Percentiles rank a stretch among this genome's conserved stretches.
These are phyloP conservation scores for Sogatella furcifera DNA, from an alignment of 1,140 invertebrate species.

Conservation along the genomic window DNA sequence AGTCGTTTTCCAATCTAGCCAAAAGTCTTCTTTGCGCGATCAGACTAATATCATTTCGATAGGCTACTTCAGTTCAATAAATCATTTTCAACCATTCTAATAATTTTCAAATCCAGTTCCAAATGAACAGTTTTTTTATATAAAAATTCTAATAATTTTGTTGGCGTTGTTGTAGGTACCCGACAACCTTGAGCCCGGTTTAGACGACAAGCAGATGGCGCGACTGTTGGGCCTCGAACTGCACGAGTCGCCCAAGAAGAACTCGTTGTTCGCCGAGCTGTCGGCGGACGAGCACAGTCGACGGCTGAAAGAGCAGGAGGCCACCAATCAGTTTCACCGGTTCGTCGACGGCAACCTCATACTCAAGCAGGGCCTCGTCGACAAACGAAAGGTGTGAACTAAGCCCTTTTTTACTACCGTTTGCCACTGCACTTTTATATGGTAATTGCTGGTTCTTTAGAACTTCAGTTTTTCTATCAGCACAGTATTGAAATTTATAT, in stretches of 20 bases:
- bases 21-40: no score
- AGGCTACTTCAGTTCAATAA: no score
- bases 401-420: background rate
- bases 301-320: conserved; percentile 63
- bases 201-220: conserved; percentile 68
- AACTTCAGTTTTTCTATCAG: background rate
- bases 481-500: no score
- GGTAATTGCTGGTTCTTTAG: background rate
- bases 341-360: conserved; percentile 89
- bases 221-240: conserved; percentile 61
- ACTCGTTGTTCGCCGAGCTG: conserved; percentile 38
- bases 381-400: conserved; percentile 76
- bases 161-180: conserved; percentile 40
- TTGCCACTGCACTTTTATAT: no score
- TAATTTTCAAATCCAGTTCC: no score
- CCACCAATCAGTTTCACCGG: conserved; percentile 67
- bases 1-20: no score
- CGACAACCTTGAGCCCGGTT: conserved; percentile 70
- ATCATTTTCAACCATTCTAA: no score
- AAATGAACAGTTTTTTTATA: no score
- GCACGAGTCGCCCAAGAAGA: conserved; percentile 21
- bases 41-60: no score
- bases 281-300: conserved; percentile 46
- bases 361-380: conserved; percentile 86
- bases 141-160: conserved; percentile 11